Evolutionary conservation across 2,888 invertebrate species (phyloP).

Genomic region (Calliphora vomitoria): DNA sequence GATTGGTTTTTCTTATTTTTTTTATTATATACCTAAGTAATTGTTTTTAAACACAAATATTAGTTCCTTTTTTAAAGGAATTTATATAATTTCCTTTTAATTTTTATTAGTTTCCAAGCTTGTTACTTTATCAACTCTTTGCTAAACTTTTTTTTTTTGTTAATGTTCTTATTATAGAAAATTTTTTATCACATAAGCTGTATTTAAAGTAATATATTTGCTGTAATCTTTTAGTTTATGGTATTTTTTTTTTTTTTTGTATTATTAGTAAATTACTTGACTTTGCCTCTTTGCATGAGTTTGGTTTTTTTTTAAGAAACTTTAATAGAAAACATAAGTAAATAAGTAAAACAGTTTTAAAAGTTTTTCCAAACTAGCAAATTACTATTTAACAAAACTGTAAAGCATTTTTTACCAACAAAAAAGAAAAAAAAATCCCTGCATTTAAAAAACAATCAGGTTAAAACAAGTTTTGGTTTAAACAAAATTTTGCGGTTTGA

Average conservation of each 20-base stretch:
- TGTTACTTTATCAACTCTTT: slow-evolving; percentile 60
- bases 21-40: slow-evolving; percentile 7
- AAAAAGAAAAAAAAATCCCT: neutral
- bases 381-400: slow-evolving; percentile 39
- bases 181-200: slow-evolving; percentile 54
- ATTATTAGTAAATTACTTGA: slow-evolving; percentile 50
- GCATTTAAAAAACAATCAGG: slow-evolving; percentile 29
- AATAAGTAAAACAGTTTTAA: slow-evolving; percentile 21
- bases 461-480: slow-evolving; percentile 62
- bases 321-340: slow-evolving; percentile 15
- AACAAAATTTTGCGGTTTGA: slow-evolving; percentile 77
- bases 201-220: slow-evolving; percentile 62
- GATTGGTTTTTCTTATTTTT: slow-evolving; percentile 74
- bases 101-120: slow-evolving; percentile 62
- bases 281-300: slow-evolving; percentile 69
- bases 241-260: slow-evolving; percentile 33
- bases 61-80: slow-evolving; percentile 25
- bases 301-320: slow-evolving; percentile 32
- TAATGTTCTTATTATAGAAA: slow-evolving; percentile 35
- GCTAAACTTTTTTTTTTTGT: slow-evolving; percentile 47
- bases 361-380: slow-evolving; percentile 64
- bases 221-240: slow-evolving; percentile 44
- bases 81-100: neutral
- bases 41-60: slow-evolving; percentile 5
- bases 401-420: neutral